Conservation (phyloP, 2,888 invertebrate species). For the Perdita meconis region DNA sequence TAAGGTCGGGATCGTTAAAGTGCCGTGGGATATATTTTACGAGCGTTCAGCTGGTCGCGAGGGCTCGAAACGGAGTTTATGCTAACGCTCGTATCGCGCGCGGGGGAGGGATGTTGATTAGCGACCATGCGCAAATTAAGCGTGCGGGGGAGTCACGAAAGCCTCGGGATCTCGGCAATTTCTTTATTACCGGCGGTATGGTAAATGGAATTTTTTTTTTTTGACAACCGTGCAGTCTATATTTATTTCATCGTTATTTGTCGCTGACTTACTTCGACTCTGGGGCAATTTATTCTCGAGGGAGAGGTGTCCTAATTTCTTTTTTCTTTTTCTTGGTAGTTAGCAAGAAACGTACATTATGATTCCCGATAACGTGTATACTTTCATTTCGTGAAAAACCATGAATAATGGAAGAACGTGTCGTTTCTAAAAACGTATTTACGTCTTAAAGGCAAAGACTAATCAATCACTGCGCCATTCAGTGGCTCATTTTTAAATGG, state of each 20-base stretch:
- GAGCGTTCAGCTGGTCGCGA: slow-evolving; percentile 3
- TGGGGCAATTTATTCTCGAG: no score
- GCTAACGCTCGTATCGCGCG: neutral
- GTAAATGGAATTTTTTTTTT: slow-evolving; percentile 1
- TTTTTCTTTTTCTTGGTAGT: no score
- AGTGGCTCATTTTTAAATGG: no score
- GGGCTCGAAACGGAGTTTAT: slow-evolving; percentile 4
- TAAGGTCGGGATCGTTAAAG: slow-evolving; percentile 8
- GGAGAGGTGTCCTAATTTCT: no score
- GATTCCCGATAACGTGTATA: no score
- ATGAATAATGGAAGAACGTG: no score
- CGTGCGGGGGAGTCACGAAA: slow-evolving; percentile 4
- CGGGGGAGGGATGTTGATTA: neutral
- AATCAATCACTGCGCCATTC: no score
- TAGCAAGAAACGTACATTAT: no score
- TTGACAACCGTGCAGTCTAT: slow-evolving; percentile 1
- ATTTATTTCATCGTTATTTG: slow-evolving; percentile 2
- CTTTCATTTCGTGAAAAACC: no score
- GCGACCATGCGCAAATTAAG: slow-evolving; percentile 21
- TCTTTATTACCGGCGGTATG: neutral
- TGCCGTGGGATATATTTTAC: slow-evolving; percentile 8
- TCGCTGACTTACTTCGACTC: neutral
- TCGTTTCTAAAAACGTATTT: no score
- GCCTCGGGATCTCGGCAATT: slow-evolving; percentile 6
- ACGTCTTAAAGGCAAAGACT: no score